Base-by-base conservation (phyloP, 2,113 vertebrate genomes). In the Dolichotis patagonum region DNA sequence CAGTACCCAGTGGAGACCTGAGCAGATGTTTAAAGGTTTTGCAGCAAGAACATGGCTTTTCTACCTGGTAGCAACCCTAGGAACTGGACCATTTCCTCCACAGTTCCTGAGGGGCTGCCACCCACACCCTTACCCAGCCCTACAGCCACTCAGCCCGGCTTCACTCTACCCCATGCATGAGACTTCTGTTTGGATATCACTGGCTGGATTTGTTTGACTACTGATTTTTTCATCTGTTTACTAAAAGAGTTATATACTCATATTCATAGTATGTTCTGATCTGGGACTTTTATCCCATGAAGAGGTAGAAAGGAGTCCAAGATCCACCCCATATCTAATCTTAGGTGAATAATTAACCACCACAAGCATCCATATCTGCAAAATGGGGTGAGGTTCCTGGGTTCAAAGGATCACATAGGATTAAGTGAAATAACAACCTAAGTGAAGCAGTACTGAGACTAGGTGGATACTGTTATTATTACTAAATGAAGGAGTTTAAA, bases 381-480 rank as follows among this genome's bases (percentile, higher is more conserved):
- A 90, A 62, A 52, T 9, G 28, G 26, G 67, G 4, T n/a, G 24
- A 20, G 58, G n/a, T 35, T 13, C 2, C 24, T 13, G 11, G 10
- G 81, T 38, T 82, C 49, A 30, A 52, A 82, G 58, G 90, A 41
- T 11, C 2, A 13, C 10, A 1, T 5, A 56, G 1, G 24, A 26
- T 14, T 38, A 75, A 62, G 56, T 73, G 89, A 54, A 20, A 63
- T 17, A 58, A 41, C 1, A 63, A 54, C 30, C 5, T 5, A 16
- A 67, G 38, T 2, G 43, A 77, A 58, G 65, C 5, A 19, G 16
- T 20, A 84, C 30, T n/a, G 41, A 35, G 38, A 19, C 56, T 43
- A 0, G 2, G 26, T 54, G 11, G 30, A 11, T 1, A 4, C 11
- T 32, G 13, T 5, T 35, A 16, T 38, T n/a, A 17, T 35, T 46